Conservation (phyloP, 53 echinoderm and acorn worm genomes). For the Paracentrotus lividus region DNA sequence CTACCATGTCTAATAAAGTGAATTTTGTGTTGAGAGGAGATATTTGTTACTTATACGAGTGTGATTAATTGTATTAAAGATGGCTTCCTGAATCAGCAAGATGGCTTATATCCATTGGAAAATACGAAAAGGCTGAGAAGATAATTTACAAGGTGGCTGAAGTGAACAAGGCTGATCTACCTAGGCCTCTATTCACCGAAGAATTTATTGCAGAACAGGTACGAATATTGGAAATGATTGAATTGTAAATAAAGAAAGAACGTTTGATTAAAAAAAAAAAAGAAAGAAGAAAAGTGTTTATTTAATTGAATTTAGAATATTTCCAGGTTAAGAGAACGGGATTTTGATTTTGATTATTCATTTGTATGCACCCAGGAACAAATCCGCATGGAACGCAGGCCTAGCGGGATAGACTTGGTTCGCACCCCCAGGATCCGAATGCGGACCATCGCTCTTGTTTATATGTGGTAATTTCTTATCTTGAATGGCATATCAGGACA, state of each 20-base stretch:
- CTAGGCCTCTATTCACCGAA: constrained; percentile 72
- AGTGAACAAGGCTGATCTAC: constrained; percentile 76
- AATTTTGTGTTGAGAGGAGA: too few species aligned
- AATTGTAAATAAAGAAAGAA: too few species aligned
- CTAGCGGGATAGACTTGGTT: constrained; percentile 66
- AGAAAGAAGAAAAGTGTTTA: too few species aligned
- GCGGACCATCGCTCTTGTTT: constrained; percentile 74
- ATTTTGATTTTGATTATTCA: background rate
- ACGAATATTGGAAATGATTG: too few species aligned
- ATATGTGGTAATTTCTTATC: constrained; percentile 72
- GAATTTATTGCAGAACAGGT: constrained; percentile 66
- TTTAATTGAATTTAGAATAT: too few species aligned
- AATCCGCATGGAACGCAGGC: constrained; percentile 39
- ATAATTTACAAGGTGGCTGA: constrained; percentile 74
- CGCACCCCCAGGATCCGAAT: constrained; percentile 61
- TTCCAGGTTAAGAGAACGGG: too few species aligned
- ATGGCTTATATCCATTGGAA: constrained; percentile 78
- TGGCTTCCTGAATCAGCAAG: constrained; percentile 73
- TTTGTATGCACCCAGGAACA: background rate
- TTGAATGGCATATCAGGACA: too few species aligned
- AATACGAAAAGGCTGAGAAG: constrained; percentile 77
- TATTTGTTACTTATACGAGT: background rate
- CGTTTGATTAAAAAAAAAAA: too few species aligned
- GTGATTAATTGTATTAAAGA: background rate
- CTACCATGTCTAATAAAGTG: too few species aligned